Evolutionary conservation across 2,113 vertebrate species (phyloP), one percentile per base, ranked within the genome.

Genomic region (Picathartes gymnocephalus): DNA sequence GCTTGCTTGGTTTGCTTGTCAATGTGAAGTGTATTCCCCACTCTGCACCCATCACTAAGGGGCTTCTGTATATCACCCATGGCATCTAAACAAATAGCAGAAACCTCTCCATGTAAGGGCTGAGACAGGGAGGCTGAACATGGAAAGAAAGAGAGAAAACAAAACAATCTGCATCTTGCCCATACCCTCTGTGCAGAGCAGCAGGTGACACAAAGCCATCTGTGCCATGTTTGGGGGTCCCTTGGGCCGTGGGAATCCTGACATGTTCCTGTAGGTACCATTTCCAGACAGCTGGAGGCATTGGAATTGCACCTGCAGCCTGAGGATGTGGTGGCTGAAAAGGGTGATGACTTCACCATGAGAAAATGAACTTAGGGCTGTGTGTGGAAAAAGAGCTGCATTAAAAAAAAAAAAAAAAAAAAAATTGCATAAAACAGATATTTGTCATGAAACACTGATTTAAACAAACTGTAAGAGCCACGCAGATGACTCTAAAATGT

Each of bases 401-500:
- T 64, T 77, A 9, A 6, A 77, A 44, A 37, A 68, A 27, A 37
- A 50, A 76, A 14, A 13, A 64, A 56, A 40, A 35, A 39, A 39
- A 39, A 39, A 39, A 39, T 11, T 2, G 1, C 64, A 53, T 53
- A 74, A 81, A 94, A 33, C 9, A 88, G 66, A 76, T 68, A 93
- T 35, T 89, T 6, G 1, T 91, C 58, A 44, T 60, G 68, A 78
- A 93, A 86, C 39, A 37, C 2, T 69, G 71, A 80, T 91, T 89
- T 82, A 77, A 94, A 61, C 61, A 51, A 76, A 94, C 68, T 71
- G 27, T 58, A 71, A 86, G 76, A 82, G 73, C 64, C 73, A 81
- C 74, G 87, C 58, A 90, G 81, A 94, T 93, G 93, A 56, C 54
- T 92, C 84, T 30, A 28, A 85, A 87, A 79, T 69, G 30, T 80